Evolutionary conservation across 2,888 invertebrate species (phyloP).

Genomic region (Pristionchus arcanus): DNA sequence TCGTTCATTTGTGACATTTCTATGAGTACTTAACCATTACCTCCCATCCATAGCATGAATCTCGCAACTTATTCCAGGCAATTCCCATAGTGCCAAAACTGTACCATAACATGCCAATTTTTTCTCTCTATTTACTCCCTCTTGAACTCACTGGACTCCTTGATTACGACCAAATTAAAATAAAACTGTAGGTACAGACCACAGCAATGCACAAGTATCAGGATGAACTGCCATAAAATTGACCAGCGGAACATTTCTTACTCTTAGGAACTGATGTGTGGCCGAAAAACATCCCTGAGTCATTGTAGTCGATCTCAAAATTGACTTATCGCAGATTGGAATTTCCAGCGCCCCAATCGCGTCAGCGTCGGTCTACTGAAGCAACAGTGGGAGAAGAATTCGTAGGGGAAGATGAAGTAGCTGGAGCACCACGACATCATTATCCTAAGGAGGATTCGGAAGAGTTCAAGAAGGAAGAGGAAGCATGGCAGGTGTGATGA

Average conservation of each 20-base stretch:
- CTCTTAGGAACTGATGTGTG: not conserved
- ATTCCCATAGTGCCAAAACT: no score
- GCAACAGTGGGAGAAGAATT: not conserved
- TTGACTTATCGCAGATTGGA: not conserved
- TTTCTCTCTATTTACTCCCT: no score
- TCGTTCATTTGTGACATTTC: no score
- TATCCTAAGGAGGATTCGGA: not conserved
- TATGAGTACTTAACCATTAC: no score
- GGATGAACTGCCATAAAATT: not conserved
- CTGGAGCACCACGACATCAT: not conserved
- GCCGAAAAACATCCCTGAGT: not conserved
- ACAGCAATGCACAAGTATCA: not conserved
- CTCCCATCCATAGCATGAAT: no score
- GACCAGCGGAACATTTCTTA: not conserved
- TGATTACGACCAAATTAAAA: not conserved
- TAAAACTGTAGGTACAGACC: not conserved
- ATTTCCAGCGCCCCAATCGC: not conserved
- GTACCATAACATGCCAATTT: no score
- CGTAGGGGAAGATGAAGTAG: not conserved
- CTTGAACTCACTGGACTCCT: no score
- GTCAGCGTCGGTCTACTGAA: not conserved
- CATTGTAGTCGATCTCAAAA: not conserved
- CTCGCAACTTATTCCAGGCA: no score
- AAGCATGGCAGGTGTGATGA: not conserved
- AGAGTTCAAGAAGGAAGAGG: not conserved